A percentile compares a stretch with the other conserved stretches of the same genome.
These are phyloP conservation scores for human DNA, from an alignment of 2,113 vertebrate genomes.

Conservation along the genomic window DNA sequence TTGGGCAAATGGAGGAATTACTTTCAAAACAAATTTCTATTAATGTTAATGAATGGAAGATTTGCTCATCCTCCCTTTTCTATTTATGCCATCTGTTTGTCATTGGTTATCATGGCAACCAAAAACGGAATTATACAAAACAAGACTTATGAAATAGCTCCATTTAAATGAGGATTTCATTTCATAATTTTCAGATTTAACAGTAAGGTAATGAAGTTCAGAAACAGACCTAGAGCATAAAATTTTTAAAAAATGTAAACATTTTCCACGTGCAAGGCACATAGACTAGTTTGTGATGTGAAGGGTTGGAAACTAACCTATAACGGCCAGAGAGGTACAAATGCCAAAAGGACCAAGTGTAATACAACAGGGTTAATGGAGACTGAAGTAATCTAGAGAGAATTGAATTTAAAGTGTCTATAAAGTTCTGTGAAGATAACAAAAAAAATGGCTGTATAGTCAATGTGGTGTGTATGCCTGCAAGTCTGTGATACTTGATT, in stretches of 20 bases:
- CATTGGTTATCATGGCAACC: background rate
- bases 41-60: background rate
- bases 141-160: background rate
- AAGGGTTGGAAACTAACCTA: background rate
- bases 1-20: background rate
- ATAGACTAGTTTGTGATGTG: background rate
- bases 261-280: background rate
- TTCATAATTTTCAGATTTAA: background rate
- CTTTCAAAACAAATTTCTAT: slow-evolving; percentile 32
- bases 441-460: background rate
- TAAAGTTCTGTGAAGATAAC: background rate
- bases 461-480: background rate
- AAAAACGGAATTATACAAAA: background rate
- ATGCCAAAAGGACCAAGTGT: background rate
- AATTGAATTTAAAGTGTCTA: background rate
- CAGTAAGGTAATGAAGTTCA: background rate
- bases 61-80: background rate
- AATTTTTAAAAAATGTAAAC: background rate
- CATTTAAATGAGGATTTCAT: background rate
- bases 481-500: background rate
- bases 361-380: background rate
- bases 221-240: background rate
- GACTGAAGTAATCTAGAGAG: background rate
- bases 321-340: background rate
- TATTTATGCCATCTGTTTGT: background rate